phyloP scores from a whole-genome alignment of 1,140 invertebrate genomes.

The Caenorhabditis latens region DNA sequence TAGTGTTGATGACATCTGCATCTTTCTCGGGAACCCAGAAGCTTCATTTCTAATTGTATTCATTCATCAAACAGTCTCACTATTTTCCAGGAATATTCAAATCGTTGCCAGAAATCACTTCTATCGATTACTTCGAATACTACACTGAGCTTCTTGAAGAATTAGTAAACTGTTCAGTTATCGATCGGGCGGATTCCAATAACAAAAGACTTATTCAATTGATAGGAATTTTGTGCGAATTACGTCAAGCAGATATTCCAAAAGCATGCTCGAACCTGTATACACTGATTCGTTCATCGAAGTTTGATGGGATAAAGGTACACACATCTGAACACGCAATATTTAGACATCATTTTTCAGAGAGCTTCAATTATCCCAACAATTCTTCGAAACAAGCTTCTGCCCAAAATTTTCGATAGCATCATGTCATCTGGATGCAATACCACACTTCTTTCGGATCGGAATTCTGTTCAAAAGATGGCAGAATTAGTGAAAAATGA shows the following conservation, averaged over 20 bases:
- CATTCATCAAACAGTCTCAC: background rate
- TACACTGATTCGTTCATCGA: background rate
- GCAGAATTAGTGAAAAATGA: background rate
- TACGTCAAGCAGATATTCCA: background rate
- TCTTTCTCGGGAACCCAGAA: no score
- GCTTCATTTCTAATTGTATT: no score
- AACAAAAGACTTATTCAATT: background rate
- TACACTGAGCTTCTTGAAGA: background rate
- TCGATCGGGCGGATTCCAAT: background rate
- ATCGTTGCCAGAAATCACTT: background rate
- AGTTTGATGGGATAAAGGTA: background rate
- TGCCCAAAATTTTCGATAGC: conserved; percentile 1
- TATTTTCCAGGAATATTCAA: background rate
- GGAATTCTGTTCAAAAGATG: background rate
- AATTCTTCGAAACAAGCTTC: background rate
- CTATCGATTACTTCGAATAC: conserved; percentile 19
- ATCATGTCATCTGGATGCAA: background rate
- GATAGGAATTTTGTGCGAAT: background rate
- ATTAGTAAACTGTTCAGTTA: background rate
- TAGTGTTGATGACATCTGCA: no score
- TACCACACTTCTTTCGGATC: background rate
- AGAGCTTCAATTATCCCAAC: no score
- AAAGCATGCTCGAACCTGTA: background rate
- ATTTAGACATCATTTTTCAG: no score
- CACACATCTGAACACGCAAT: no score